Percentiles rank a stretch among this genome's conserved stretches.
phyloP scores from a whole-genome alignment of 2,888 invertebrate species.

The Patella ulyssiponensis region DNA sequence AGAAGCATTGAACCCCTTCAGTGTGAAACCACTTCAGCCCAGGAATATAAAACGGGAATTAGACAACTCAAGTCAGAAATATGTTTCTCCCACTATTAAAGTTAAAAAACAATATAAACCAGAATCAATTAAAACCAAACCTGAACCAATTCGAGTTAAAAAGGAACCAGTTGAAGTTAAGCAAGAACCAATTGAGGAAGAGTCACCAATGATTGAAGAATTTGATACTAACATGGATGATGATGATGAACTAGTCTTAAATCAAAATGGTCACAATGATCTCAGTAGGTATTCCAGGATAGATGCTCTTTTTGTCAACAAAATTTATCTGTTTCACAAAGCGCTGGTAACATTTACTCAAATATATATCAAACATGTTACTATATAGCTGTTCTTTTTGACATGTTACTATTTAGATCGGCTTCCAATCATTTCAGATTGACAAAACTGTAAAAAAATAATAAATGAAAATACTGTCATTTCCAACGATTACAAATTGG shows the following conservation, averaged over 20 bases:
- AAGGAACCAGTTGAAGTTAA: conserved; percentile 31
- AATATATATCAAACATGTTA: no score
- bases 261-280: no score
- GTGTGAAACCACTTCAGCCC: conserved; percentile 32
- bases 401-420: no score
- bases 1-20: conserved; percentile 58
- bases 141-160: conserved; percentile 17
- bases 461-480: no score
- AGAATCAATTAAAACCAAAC: conserved; percentile 17
- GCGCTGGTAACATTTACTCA: no score
- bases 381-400: no score
- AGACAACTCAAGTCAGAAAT: not conserved
- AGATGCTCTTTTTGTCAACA: not conserved
- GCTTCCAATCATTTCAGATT: no score
- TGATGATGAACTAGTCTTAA: conserved; percentile 31
- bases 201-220: conserved; percentile 38
- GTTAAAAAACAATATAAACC: conserved; percentile 6
- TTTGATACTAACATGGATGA: conserved; percentile 34
- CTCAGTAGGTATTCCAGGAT: no score
- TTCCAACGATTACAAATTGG: no score
- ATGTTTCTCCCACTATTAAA: not conserved
- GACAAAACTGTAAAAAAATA: no score
- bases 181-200: conserved; percentile 20
- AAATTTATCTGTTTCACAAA: no score
- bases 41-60: conserved; percentile 6